These are phyloP conservation scores for Eutolmus rufibarbis DNA, from an alignment of 2,888 invertebrate species.

Conservation along the genomic window DNA sequence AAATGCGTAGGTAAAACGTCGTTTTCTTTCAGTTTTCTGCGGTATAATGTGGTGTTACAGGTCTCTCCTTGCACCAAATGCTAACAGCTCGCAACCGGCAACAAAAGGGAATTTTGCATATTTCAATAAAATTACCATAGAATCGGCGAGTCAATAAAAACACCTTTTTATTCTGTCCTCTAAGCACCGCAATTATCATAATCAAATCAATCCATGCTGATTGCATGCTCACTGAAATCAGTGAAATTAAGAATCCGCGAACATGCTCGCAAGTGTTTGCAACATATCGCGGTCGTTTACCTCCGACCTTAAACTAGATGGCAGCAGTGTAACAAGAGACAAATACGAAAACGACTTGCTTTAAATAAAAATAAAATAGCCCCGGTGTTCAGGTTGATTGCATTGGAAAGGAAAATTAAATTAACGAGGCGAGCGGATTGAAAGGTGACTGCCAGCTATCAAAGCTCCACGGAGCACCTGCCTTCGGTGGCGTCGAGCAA, in stretches of 20 bases:
- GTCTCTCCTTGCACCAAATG: background rate
- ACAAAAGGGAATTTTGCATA: background rate
- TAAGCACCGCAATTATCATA: background rate
- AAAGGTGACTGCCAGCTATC: background rate
- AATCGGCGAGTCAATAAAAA: background rate
- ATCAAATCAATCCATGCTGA: background rate
- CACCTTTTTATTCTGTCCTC: background rate
- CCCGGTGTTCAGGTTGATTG: background rate
- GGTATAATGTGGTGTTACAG: background rate
- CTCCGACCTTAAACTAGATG: slow-evolving; percentile 30
- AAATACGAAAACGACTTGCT: background rate
- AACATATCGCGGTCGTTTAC: slow-evolving; percentile 13
- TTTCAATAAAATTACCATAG: background rate
- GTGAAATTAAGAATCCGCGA: background rate
- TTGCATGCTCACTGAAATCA: background rate
- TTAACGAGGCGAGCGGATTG: slow-evolving; percentile 7
- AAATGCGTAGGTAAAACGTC: background rate
- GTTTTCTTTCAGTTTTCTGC: background rate
- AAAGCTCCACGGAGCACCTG: background rate
- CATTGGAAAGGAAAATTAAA: background rate
- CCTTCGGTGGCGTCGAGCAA: background rate
- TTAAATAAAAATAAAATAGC: background rate
- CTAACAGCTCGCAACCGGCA: background rate
- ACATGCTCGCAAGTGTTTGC: background rate
- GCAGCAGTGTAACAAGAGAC: background rate